A percentile compares a stretch with the other conserved stretches of the same genome.
phyloP scores from a whole-genome alignment of 2,888 invertebrate genomes.

The Horisme vitalbata region DNA sequence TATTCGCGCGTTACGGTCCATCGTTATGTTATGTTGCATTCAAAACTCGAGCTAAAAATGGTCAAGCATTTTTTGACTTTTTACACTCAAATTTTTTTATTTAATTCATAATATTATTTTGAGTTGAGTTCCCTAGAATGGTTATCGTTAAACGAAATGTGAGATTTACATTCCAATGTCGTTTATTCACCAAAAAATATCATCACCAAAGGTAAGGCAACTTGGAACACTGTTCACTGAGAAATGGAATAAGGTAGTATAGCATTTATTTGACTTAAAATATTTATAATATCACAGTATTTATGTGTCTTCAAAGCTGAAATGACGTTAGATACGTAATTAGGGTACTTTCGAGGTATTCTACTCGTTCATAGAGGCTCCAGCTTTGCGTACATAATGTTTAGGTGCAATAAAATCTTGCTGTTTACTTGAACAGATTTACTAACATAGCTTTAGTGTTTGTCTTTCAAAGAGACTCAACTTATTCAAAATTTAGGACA shows the following conservation, averaged over 20 bases:
- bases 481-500: constrained; percentile 15
- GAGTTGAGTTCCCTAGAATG: constrained; percentile 62
- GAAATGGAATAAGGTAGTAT: constrained; percentile 79
- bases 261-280: constrained; percentile 81
- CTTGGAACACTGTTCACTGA: constrained; percentile 65
- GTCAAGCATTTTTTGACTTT: constrained; percentile 84
- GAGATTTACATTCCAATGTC: constrained; percentile 77
- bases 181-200: constrained; percentile 66
- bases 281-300: constrained; percentile 45
- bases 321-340: constrained; percentile 44
- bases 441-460: constrained; percentile 58
- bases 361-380: constrained; percentile 38
- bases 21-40: constrained; percentile 76
- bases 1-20: constrained; percentile 55
- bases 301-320: constrained; percentile 53
- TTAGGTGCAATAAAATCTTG: constrained; percentile 52
- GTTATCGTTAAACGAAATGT: constrained; percentile 61
- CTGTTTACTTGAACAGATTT: constrained; percentile 33
- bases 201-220: constrained; percentile 79
- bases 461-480: constrained; percentile 45
- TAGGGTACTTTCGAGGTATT: constrained; percentile 31
- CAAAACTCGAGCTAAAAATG: constrained; percentile 79
- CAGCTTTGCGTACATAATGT: constrained; percentile 36
- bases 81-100: constrained; percentile 81
- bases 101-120: constrained; percentile 57